These are phyloP conservation scores for Drosophila kanekoi DNA, from an alignment of 2,888 invertebrate species.

Conservation along the genomic window DNA sequence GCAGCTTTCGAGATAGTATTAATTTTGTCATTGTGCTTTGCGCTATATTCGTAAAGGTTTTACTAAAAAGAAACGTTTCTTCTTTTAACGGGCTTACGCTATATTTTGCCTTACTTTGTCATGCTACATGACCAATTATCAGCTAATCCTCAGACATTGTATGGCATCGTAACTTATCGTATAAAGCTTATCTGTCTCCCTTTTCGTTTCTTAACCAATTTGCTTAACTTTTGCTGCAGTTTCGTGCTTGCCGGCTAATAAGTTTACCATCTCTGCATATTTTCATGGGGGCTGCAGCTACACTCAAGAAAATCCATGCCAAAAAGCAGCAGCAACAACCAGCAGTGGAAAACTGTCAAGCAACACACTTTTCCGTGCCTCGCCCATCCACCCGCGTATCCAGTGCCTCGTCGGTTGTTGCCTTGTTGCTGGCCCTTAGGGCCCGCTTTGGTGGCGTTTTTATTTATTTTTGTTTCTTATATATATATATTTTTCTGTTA, in stretches of 20 bases:
- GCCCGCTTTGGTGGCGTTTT: constrained; percentile 24
- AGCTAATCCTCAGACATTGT: constrained; percentile 12
- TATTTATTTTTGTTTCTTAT: constrained; percentile 19
- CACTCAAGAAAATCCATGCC: constrained; percentile 35
- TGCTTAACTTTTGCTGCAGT: constrained; percentile 31
- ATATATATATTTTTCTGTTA: constrained; percentile 45
- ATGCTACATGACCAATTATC: constrained; percentile 16
- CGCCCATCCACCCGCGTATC: not conserved
- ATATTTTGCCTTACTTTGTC: not conserved
- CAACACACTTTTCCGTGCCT: constrained; percentile 31
- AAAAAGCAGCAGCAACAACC: constrained; percentile 24
- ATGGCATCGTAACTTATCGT: constrained; percentile 13
- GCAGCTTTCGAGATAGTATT: too few species aligned
- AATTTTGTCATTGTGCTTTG: not conserved
- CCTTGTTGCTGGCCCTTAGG: constrained; percentile 17
- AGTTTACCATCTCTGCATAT: constrained; percentile 51
- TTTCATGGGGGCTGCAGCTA: constrained; percentile 14
- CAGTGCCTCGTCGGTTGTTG: constrained; percentile 4
- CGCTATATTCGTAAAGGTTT: not conserved
- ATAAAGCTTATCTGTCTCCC: constrained; percentile 17
- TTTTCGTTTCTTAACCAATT: constrained; percentile 7
- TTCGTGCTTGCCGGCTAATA: constrained; percentile 46
- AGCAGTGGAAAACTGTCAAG: constrained; percentile 48
- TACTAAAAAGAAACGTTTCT: not conserved
- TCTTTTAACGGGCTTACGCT: not conserved